Evolutionary conservation across 2,888 invertebrate genomes (phyloP), one percentile per base, ranked within the genome.

Genomic region (Steromphala cineraria): DNA sequence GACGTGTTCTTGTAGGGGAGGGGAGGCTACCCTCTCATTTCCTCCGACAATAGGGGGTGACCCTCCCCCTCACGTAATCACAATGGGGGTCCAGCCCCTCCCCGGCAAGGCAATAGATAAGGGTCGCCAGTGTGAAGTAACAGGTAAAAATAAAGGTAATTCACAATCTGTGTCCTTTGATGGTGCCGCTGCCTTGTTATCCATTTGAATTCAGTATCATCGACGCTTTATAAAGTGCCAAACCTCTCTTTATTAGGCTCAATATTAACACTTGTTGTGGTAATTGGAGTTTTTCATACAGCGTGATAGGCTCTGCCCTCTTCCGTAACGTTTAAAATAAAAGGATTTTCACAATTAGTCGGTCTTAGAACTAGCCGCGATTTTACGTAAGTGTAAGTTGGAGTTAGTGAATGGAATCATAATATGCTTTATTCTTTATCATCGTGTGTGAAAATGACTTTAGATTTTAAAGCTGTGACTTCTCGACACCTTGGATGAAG

Each of bases 271-370:
- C 62, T 62, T 62, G 62, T 62, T 15, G 62, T 28, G 24, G 28
- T 62, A 62, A 62, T 62, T 62, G 62, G 62, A 15, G 62, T 62
- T 62, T 62, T 62, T 62, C 62, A 62, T 28, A 15, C 13, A n/a
- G 28, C 62, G 62, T 62, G 28, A 62, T 28, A 62, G 62, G 28
- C 28, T 13, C 24, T 24, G 62, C 24, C 28, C 13, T 28, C 24
- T 62, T 24, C 62, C 62, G 62, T 62, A 62, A 62, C 62, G 62
- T 62, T 28, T 62, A 62, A 62, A 62, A 62, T 62, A 62, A 62
- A 46, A 62, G 62, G 62, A 62, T 62, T 62, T 62, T 62, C 28
- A 62, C 62, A 62, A 62, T 62, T 62, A 62, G 62, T 62, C 24
- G 24, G 24, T 62, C 62, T 62, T 62, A 21, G 62, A 62, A 62